Conservation (phyloP, 2,888 invertebrate species). For the Pyrochroa serraticornis region DNA sequence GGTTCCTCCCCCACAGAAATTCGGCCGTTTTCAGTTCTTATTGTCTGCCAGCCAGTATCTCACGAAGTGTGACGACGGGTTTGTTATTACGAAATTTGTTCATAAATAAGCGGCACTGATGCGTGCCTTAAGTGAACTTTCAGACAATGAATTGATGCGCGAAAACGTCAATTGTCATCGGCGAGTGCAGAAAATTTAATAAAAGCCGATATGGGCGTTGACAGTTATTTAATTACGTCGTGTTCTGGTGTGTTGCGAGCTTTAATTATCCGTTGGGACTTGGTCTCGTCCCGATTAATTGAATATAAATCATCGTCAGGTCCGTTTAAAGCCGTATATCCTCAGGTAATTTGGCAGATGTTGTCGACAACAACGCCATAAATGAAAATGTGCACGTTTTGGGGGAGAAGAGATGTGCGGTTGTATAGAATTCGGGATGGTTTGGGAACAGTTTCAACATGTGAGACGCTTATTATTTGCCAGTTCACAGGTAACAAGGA, state of each 20-base stretch:
- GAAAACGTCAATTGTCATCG: too few relatives aligned
- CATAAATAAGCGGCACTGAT: too few relatives aligned
- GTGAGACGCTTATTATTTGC: constrained; percentile 30
- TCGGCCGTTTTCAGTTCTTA: too few relatives aligned
- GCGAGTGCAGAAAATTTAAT: too few relatives aligned
- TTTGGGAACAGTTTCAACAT: constrained; percentile 30
- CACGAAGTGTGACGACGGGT: too few relatives aligned
- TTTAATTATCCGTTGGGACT: constrained; percentile 5
- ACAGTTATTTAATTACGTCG: constrained; percentile 13
- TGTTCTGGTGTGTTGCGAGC: neutral
- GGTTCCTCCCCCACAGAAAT: too few relatives aligned
- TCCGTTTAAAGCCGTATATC: constrained; percentile 4
- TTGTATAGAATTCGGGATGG: neutral
- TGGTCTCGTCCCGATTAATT: constrained; percentile 12
- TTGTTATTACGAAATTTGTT: too few relatives aligned
- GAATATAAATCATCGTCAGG: constrained; percentile 14
- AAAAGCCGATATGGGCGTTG: neutral
- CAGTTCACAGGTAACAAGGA: constrained; percentile 35
- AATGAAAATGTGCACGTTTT: neutral
- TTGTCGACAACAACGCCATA: constrained; percentile 1
- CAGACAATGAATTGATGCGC: too few relatives aligned
- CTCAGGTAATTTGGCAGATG: constrained; percentile 24
- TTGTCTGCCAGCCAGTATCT: too few relatives aligned
- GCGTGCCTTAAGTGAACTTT: too few relatives aligned
- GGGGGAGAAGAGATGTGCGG: neutral